Percentiles rank a stretch among this genome's conserved stretches.
Evolutionary conservation across 1,140 invertebrate genomes (phyloP).

Genomic region (Euura lappo): DNA sequence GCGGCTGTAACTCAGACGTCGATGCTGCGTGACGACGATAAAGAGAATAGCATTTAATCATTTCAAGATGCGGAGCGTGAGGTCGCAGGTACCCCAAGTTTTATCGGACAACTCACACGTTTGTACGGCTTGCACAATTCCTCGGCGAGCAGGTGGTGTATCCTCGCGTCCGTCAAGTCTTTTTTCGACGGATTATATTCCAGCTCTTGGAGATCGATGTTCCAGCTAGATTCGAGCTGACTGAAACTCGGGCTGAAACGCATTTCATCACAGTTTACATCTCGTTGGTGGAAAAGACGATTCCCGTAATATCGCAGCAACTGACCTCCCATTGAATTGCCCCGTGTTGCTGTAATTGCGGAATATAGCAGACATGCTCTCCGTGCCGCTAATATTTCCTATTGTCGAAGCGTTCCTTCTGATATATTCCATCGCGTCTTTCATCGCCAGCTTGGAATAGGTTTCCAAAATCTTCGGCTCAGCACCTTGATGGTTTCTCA

Average conservation of each 20-base stretch:
- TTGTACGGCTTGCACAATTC: constrained; percentile 89
- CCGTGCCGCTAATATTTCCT: constrained; percentile 81
- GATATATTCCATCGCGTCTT: constrained; percentile 92
- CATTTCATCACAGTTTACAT: background rate
- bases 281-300: constrained; percentile 8
- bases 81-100: background rate
- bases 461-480: constrained; percentile 95
- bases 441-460: constrained; percentile 91
- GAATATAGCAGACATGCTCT: constrained; percentile 89
- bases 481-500: constrained; percentile 84
- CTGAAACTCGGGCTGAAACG: constrained; percentile 76
- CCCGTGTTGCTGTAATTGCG: constrained; percentile 80
- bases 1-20: constrained; percentile 87
- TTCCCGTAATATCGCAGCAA: constrained; percentile 38
- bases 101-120: constrained; percentile 69
- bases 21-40: constrained; percentile 68
- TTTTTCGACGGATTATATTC: constrained; percentile 92
- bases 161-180: constrained; percentile 89
- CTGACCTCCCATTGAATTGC: constrained; percentile 82
- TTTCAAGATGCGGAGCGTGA: background rate
- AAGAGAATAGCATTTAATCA: background rate
- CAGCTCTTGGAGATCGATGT: constrained; percentile 91
- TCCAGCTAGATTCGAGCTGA: constrained; percentile 82
- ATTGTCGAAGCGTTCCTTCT: constrained; percentile 82
- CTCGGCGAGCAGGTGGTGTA: constrained; percentile 91